Evolutionary conservation across 2,797 vertebrate genomes (phyloP), one percentile per base, ranked within the genome.

Genomic region (Adelosebastes latens): DNA sequence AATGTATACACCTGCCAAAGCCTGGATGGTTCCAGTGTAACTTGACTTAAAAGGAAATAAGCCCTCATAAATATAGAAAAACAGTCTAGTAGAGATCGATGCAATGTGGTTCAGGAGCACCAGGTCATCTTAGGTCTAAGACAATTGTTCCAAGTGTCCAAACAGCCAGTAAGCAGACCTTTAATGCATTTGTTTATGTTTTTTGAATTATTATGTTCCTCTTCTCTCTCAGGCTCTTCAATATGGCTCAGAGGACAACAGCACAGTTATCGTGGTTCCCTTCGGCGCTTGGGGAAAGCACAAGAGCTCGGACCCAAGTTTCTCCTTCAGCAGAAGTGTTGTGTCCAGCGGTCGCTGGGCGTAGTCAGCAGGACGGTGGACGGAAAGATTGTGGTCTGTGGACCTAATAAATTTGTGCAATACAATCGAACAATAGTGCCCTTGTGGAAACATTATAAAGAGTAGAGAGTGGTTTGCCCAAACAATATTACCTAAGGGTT

Each of bases 251-350:
- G 99, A 99, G 88, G 99, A 99, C 92, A 99, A 99, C 94, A 97
- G 97, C 93, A 99, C 98, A 0, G 91, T 96, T 18, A 95, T 99
- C 0, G 96, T 99, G 31, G 97, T 99, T 77, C 99, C 98, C 0
- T 99, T 99, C 25, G 98, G 98, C 25, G 98, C 98, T 0, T 99
- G 99, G 99, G 98, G 98, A 42, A 99, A 97, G 80, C 97, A 99
- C 86, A 96, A 97, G 91, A 97, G 88, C 4, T 93, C 97, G 0
- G 96, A 97, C 69, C 36, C 96, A 24, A 96, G 88, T 91, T 99
- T 98, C 93, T 99, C 99, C 49, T 99, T 99, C 95, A 99, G 98
- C 93, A 96, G 99, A 77, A 97, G 97, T 74, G 97, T 99, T 6
- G 97, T 97, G 86, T 98, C 98, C 61, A 99, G 98, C 0, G 97